Conservation (phyloP, 2,888 invertebrate species). For the Salpingus planirostris region DNA sequence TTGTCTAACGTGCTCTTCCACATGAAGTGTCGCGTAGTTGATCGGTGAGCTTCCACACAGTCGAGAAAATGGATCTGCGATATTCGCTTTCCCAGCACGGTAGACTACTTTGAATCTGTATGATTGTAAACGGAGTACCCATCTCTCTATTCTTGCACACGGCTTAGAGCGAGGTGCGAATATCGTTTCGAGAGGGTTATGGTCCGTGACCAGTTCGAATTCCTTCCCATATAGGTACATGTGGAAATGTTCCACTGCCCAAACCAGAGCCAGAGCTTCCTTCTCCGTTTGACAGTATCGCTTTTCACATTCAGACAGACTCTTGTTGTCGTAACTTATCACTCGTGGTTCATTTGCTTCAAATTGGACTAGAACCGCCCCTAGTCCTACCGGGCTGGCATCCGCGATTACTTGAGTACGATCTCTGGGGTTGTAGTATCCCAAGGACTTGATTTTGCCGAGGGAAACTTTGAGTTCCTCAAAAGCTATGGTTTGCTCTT, state of each 20-base stretch:
- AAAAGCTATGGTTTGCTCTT: constrained; percentile 4
- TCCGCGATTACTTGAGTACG: constrained; percentile 7
- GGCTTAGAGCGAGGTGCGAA: constrained; percentile 4
- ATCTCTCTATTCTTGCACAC: constrained; percentile 7
- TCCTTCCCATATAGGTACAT: constrained; percentile 4
- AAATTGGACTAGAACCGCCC: constrained; percentile 7
- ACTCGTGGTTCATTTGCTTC: too few relatives aligned
- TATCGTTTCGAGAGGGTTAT: constrained; percentile 4
- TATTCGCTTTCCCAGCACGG: too few relatives aligned
- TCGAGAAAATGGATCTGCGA: too few relatives aligned
- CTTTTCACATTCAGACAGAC: constrained; percentile 3
- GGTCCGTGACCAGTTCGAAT: constrained; percentile 6
- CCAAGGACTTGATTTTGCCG: constrained; percentile 1
- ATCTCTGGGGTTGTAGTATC: constrained; percentile 8
- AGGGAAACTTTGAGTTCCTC: constrained; percentile 4
- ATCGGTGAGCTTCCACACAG: too few relatives aligned
- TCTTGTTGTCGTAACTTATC: constrained; percentile 4
- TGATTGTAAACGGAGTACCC: constrained; percentile 4
- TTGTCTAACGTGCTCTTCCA: too few relatives aligned
- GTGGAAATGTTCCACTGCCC: constrained; percentile 8
- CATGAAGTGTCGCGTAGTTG: too few relatives aligned
- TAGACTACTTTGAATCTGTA: constrained; percentile 6
- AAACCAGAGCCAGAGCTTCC: constrained; percentile 5
- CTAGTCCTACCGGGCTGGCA: constrained; percentile 9
- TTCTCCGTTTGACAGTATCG: constrained; percentile 7